A percentile compares a stretch with the other conserved stretches of the same genome.
These are phyloP conservation scores for Xenopus petersii DNA, from an alignment of 2,797 vertebrate species.

Conservation along the genomic window DNA sequence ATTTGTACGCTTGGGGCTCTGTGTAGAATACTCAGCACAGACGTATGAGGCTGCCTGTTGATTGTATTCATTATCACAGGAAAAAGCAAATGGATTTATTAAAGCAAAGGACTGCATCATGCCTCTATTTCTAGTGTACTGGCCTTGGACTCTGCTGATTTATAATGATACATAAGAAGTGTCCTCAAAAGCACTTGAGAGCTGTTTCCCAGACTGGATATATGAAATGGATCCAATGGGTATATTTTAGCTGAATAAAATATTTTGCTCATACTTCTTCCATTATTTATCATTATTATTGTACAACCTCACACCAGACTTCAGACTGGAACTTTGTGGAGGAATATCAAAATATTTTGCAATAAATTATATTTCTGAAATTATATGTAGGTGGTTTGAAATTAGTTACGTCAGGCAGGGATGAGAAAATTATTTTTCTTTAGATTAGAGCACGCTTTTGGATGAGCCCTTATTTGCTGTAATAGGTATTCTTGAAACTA, in stretches of 20 bases:
- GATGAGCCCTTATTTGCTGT: too few relatives aligned
- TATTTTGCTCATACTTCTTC: background rate
- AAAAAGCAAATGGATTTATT: conserved; percentile 3
- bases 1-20: background rate
- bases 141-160: background rate
- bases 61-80: background rate
- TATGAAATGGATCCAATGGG: background rate
- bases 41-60: background rate
- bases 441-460: too few relatives aligned
- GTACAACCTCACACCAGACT: background rate
- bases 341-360: too few relatives aligned
- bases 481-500: too few relatives aligned
- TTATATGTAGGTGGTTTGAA: too few relatives aligned
- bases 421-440: too few relatives aligned
- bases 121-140: background rate
- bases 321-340: background rate
- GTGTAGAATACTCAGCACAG: background rate
- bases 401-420: too few relatives aligned
- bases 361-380: too few relatives aligned
- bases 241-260: background rate
- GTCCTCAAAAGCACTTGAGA: conserved; percentile 7
- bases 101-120: background rate
- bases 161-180: conserved; percentile 19
- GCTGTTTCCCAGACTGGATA: background rate
- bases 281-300: background rate